phyloP scores from a whole-genome alignment of 2,797 vertebrate genomes.

The Coranthus polyacanthus region DNA sequence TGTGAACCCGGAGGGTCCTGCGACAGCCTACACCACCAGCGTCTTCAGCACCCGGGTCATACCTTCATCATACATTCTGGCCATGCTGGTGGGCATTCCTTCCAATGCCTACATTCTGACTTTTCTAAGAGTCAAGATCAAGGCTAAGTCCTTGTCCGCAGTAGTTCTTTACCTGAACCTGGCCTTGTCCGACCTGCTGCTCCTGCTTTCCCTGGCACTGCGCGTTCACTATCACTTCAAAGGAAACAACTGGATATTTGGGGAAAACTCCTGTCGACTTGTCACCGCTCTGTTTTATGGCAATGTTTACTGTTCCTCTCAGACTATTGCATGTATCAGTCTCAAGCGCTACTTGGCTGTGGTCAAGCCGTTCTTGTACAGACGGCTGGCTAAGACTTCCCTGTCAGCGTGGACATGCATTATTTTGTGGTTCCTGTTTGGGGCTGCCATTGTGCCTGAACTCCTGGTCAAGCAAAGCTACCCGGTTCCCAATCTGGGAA shows the following conservation, averaged over 20 bases:
- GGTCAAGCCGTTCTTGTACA: conserved; percentile 91
- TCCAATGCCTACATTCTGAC: conserved; percentile 88
- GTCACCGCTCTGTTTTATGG: conserved; percentile 90
- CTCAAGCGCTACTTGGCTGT: conserved; percentile 92
- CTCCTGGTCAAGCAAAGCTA: conserved; percentile 89
- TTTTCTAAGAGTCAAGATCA: conserved; percentile 85
- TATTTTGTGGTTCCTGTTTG: conserved; percentile 86
- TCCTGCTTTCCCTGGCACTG: conserved; percentile 88
- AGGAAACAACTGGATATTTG: conserved; percentile 93
- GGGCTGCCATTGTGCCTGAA: conserved; percentile 87
- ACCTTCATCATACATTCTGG: conserved; percentile 84
- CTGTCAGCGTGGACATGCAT: conserved; percentile 78
- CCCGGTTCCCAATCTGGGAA: conserved; percentile 70
- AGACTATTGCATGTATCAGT: conserved; percentile 91
- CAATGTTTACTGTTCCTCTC: conserved; percentile 93
- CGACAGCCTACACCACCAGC: conserved; percentile 81
- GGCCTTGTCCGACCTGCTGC: conserved; percentile 89
- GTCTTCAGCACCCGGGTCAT: conserved; percentile 88
- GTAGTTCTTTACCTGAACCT: conserved; percentile 90
- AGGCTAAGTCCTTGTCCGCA: conserved; percentile 80
- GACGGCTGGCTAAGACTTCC: conserved; percentile 83
- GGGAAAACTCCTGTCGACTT: conserved; percentile 88
- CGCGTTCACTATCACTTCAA: conserved; percentile 91
- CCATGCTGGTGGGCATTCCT: conserved; percentile 89
- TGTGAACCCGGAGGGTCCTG: conserved; percentile 51